phyloP scores from a whole-genome alignment of 2,797 vertebrate species.

The Coregonus suidteri region DNA sequence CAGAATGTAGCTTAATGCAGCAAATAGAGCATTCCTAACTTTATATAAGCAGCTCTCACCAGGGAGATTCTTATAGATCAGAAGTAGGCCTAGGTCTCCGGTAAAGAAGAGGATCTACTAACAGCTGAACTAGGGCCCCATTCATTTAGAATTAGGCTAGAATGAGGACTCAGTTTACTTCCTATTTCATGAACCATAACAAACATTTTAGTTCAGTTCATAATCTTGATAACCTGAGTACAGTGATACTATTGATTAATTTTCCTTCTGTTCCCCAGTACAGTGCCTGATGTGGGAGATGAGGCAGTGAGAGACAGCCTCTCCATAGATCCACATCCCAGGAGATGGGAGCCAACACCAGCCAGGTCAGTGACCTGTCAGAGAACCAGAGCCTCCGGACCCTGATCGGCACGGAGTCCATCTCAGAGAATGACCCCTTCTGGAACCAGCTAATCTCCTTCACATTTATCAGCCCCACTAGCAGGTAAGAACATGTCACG shows the following conservation, averaged over 20 bases:
- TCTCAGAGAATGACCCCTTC: slow-evolving; percentile 96
- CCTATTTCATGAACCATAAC: neutral
- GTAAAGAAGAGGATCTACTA: neutral
- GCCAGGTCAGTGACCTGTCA: slow-evolving; percentile 89
- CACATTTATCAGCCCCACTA: slow-evolving; percentile 90
- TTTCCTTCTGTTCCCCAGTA: slow-evolving; percentile 25
- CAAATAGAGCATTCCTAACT: too few relatives aligned
- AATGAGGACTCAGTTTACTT: neutral
- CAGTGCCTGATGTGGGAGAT: slow-evolving; percentile 62
- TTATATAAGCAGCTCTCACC: neutral
- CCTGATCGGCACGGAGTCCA: slow-evolving; percentile 85
- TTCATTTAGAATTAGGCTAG: neutral
- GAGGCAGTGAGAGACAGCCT: slow-evolving; percentile 58
- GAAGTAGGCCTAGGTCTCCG: neutral
- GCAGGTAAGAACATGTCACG: slow-evolving; percentile 79
- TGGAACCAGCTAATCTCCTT: slow-evolving; percentile 99
- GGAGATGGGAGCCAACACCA: slow-evolving; percentile 95
- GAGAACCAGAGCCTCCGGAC: slow-evolving; percentile 88
- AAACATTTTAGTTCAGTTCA: neutral
- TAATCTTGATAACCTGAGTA: neutral
- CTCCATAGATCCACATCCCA: slow-evolving; percentile 24
- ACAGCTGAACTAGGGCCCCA: neutral
- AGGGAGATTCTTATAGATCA: neutral
- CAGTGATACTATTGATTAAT: neutral
- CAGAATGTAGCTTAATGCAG: neutral